phyloP scores from a whole-genome alignment of 1,140 invertebrate genomes.

The Elysia chlorotica region DNA sequence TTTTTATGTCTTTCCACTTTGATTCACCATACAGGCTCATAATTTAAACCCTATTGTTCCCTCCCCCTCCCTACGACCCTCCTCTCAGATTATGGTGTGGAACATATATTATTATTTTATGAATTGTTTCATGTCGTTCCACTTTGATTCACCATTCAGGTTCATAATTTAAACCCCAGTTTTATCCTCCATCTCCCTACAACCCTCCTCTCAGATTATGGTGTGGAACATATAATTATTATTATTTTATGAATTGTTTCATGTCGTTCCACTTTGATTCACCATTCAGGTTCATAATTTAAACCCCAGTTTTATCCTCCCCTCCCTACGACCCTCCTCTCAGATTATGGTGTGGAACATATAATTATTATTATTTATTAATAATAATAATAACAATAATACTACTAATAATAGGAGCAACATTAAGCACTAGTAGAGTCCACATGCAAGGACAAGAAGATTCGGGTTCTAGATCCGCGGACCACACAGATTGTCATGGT shows the following conservation, averaged over 20 bases:
- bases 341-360: conserved; percentile 78
- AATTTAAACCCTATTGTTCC: not conserved
- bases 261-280: not conserved
- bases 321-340: not conserved
- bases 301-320: not conserved
- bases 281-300: too few species aligned
- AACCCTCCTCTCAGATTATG: too few species aligned
- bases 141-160: too few species aligned
- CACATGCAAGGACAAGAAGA: conserved; percentile 90
- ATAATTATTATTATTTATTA: too few species aligned
- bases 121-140: too few species aligned
- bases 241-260: too few species aligned
- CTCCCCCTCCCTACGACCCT: not conserved
- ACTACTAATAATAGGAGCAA: too few species aligned
- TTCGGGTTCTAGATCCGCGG: conserved; percentile 87
- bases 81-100: too few species aligned
- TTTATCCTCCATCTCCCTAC: not conserved
- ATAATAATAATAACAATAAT: too few species aligned
- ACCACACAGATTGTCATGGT: conserved; percentile 80
- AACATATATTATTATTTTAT: too few species aligned
- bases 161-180: not conserved
- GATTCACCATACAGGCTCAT: too few species aligned
- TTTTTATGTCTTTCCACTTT: not conserved
- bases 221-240: too few species aligned
- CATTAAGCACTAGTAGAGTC: conserved; percentile 88